Conservation (phyloP, 2,797 vertebrate genomes). For the Peromyscus aztecus region DNA sequence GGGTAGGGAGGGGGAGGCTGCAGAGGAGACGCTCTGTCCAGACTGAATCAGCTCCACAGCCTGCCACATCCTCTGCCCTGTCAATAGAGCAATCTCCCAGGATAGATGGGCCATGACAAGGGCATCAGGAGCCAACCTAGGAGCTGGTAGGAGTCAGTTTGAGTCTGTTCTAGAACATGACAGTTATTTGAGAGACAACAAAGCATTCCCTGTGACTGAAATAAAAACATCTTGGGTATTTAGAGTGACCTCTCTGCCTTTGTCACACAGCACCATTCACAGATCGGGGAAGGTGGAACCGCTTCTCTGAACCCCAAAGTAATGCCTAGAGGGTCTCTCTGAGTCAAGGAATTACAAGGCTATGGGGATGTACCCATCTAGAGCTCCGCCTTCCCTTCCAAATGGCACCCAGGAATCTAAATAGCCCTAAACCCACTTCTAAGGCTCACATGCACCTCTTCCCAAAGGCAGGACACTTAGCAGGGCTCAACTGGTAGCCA, state of each 20-base stretch:
- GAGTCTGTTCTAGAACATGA: background rate
- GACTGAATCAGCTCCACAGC: background rate
- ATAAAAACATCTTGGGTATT: background rate
- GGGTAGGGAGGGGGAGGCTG: too few relatives aligned
- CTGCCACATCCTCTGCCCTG: background rate
- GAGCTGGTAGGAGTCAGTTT: too few relatives aligned
- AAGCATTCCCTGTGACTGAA: background rate
- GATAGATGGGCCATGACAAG: background rate
- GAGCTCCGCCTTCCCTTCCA: background rate
- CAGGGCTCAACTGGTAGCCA: background rate
- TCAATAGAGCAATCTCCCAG: background rate
- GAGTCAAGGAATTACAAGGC: background rate
- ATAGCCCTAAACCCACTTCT: background rate
- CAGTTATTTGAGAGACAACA: background rate
- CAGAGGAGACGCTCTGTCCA: background rate
- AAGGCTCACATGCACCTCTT: background rate
- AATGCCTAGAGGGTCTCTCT: background rate
- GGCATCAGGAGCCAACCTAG: background rate
- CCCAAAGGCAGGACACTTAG: background rate
- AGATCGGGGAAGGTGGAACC: background rate
- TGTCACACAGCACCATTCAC: background rate
- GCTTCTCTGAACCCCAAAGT: background rate
- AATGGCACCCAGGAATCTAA: background rate
- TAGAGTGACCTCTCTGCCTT: background rate
- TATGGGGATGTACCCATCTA: background rate